Percentiles rank a stretch among this genome's conserved stretches.
Evolutionary conservation across 1,140 invertebrate species (phyloP).

Genomic region (Vanessa tameamea): DNA sequence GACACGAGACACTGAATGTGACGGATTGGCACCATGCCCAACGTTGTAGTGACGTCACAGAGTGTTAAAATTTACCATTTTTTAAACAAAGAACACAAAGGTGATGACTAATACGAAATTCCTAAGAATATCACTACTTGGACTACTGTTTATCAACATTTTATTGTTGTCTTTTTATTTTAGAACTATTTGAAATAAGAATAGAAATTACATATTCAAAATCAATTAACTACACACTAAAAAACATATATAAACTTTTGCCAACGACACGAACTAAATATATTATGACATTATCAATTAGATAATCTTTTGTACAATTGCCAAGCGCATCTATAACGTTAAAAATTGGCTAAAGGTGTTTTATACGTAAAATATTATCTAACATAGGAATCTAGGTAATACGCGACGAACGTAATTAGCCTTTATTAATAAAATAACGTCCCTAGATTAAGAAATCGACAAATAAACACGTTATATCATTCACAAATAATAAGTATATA

Average conservation of each 20-base stretch:
- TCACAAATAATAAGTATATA: too few relatives aligned
- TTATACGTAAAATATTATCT: neutral
- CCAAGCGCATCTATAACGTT: conserved; percentile 3
- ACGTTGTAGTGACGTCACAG: neutral
- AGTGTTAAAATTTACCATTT: neutral
- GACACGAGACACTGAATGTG: conserved; percentile 15
- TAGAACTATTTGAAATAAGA: neutral
- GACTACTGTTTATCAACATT: neutral
- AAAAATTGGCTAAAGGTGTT: neutral
- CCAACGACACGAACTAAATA: neutral
- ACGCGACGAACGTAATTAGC: too few relatives aligned
- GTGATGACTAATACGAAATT: neutral
- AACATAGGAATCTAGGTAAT: too few relatives aligned
- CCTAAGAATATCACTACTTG: neutral
- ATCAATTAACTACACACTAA: neutral
- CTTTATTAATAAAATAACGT: too few relatives aligned
- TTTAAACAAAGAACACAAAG: neutral
- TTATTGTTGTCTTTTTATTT: neutral
- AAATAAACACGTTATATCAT: too few relatives aligned
- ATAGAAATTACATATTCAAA: neutral
- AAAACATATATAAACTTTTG: neutral
- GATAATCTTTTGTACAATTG: neutral
- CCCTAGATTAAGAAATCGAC: too few relatives aligned
- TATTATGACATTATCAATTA: neutral
- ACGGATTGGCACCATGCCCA: conserved; percentile 9